Evolutionary conservation across 2,888 invertebrate species (phyloP), one percentile per base, ranked within the genome.

Genomic region (Diplazon laetatorius): DNA sequence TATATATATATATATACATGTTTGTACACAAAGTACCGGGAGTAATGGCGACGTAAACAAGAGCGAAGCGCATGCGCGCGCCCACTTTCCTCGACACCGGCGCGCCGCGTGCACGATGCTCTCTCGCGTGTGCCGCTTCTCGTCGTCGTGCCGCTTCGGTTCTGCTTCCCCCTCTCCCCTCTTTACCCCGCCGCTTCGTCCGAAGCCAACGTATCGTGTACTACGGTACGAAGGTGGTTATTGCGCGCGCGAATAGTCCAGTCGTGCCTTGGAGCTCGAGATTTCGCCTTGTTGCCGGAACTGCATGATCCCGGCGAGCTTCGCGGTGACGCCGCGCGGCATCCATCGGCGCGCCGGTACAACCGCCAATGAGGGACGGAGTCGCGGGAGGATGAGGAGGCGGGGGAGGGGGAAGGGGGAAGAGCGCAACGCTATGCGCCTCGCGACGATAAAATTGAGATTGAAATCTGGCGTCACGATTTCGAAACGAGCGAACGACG

Each of bases 1-100:
- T 35, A 30, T 30, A 50, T 2, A 12, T 44, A 39, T 57, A 62
- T 55, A 52, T 18, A 16, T 48, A 48, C 65, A 70, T 65, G 18
- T 35, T 42, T 70, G 30, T 62, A 74, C 44, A 78, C 50, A 69
- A 60, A 60, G 62, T 60, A 70, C 70, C 62, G 46, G 55, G 55
- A 46, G 78, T 83, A 83, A 86, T 85, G 85, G 83, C 86, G 87
- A 89, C 87, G 88, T 90, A 90, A 90, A 90, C 89, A 90, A 88
- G 85, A 73, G 35, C 2, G 48, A 25, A 73, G 87, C 89, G 89
- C 89, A 86, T 85, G 89, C 89, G 89, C 84, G 63, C 9, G 9
- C n/a, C n/a, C n/a, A 59, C 42, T 71, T 37, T 59, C 59, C 68
- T 77, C 80, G 63, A 76, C 72, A 30, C 71, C 78, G 78, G 78